Percentiles rank a stretch among this genome's conserved stretches.
Evolutionary conservation across 2,797 vertebrate genomes (phyloP).

Genomic region (Pogoniulus pusillus): DNA sequence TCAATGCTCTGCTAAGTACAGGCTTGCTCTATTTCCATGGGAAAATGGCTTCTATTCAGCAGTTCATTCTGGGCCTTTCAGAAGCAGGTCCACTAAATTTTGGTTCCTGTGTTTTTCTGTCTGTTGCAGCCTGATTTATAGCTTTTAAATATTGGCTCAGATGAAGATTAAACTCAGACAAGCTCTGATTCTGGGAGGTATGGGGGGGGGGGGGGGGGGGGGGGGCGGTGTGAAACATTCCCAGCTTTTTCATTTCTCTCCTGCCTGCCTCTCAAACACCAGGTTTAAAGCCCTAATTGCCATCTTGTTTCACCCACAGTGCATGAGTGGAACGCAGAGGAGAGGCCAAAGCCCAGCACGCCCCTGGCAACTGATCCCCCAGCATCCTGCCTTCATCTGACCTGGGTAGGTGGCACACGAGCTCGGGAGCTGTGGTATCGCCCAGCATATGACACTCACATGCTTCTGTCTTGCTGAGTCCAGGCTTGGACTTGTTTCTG

Average conservation of each 20-base stretch:
- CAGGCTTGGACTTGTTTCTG: background rate
- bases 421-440: background rate
- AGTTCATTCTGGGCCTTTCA: constrained; percentile 40
- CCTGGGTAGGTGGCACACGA: constrained; percentile 58
- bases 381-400: constrained; percentile 65
- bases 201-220: background rate
- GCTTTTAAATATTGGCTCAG: constrained; percentile 17
- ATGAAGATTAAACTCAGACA: constrained; percentile 19
- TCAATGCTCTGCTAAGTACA: constrained; percentile 52
- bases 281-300: background rate
- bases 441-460: accelerated
- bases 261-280: background rate
- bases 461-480: background rate
- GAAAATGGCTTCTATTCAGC: constrained; percentile 55
- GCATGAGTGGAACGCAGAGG: constrained; percentile 61
- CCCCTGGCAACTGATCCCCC: constrained; percentile 37
- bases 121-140: constrained; percentile 13
- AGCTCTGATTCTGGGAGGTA: background rate
- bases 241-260: constrained; percentile 21
- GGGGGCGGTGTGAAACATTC: too few relatives aligned
- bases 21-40: constrained; percentile 35
- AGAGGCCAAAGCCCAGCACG: constrained; percentile 15
- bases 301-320: constrained; percentile 48
- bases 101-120: constrained; percentile 44
- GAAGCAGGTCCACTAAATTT: background rate